A percentile compares a stretch with the other conserved stretches of the same genome.
Evolutionary conservation across 2,797 vertebrate genomes (phyloP).

Genomic region (Chloroceryle inda): DNA sequence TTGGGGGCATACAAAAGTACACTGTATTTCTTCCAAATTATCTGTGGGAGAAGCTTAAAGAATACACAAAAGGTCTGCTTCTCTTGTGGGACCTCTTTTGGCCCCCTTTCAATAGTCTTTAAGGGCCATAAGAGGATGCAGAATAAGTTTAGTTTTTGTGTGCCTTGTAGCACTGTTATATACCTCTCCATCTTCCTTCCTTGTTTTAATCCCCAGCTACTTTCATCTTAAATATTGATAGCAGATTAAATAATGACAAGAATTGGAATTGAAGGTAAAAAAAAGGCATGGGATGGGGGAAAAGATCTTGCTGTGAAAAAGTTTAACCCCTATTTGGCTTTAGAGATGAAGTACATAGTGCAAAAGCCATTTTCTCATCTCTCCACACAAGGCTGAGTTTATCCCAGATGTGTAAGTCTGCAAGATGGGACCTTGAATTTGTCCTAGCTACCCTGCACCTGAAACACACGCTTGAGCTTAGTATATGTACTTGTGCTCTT

Average conservation of each 20-base stretch:
- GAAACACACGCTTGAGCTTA: neutral
- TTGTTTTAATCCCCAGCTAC: neutral
- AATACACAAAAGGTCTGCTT: conserved; percentile 39
- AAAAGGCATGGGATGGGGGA: neutral
- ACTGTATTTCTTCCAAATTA: conserved; percentile 73
- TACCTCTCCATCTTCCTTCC: neutral
- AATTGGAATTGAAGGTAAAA: neutral
- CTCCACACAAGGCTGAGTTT: neutral
- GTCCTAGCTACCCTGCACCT: neutral
- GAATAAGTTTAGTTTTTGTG: neutral
- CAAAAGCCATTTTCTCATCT: neutral
- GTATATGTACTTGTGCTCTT: neutral
- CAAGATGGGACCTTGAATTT: neutral
- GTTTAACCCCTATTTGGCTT: neutral
- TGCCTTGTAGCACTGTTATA: neutral
- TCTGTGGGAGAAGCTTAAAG: conserved; percentile 66
- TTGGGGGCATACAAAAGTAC: conserved; percentile 63
- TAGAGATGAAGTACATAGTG: neutral
- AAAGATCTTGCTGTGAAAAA: neutral
- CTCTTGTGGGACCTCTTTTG: conserved; percentile 42
- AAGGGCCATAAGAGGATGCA: conserved; percentile 2
- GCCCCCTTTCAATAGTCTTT: neutral
- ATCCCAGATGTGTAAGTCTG: neutral
- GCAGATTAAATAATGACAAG: neutral
- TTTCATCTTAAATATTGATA: neutral